Evolutionary conservation across 2,113 vertebrate species (phyloP), one percentile per base, ranked within the genome.

Genomic region (Siphamia tubifer): DNA sequence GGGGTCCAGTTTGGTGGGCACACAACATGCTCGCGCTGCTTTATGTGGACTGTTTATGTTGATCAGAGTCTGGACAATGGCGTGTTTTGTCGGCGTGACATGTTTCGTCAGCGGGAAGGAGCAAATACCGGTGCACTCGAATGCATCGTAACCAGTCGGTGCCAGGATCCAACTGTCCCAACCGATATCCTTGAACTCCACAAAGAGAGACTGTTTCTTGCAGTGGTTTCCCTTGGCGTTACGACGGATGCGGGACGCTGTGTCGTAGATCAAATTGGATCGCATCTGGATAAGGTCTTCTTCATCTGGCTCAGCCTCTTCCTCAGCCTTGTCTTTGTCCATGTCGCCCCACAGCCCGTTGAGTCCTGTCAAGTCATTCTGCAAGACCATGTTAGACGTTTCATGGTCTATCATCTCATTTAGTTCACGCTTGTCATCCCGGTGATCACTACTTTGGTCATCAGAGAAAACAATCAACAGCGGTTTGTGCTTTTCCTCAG

Each of bases 81-180:
- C 98, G 0, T 99, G 97, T 45, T 98, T 98, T 0, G 98, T 99
- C 0, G 96, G 97, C 0, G 96, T 96, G 72, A 98, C 95, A 0
- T 98, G 95, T 56, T 96, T 96, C 0, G 96, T 96, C 56, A 99
- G 68, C 0, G 98, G 98, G 60, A 95, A 98, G 31, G 92, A 91
- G 1, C 98, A 99, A 23, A 93, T 82, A 1, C 98, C 98, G 0
- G 92, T 90, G 62, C 98, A 99, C 79, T 99, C 96, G 0, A 93
- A 99, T 3, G 98, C 98, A 53, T 99, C 97, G 0, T 99, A 99
- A 3, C 96, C 95, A 0, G 91, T 75, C 0, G 98, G 98, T 0
- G 97, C 97, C 0, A 99, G 94, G 85, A 99, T 98, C 98, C 98
- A 99, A 30, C 94, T 97, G 79, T 99, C 96, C 98, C 98, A 99